Percentiles rank a stretch among this genome's conserved stretches.
Evolutionary conservation across 2,888 invertebrate species (phyloP).

Genomic region (Hymenopus coronatus): DNA sequence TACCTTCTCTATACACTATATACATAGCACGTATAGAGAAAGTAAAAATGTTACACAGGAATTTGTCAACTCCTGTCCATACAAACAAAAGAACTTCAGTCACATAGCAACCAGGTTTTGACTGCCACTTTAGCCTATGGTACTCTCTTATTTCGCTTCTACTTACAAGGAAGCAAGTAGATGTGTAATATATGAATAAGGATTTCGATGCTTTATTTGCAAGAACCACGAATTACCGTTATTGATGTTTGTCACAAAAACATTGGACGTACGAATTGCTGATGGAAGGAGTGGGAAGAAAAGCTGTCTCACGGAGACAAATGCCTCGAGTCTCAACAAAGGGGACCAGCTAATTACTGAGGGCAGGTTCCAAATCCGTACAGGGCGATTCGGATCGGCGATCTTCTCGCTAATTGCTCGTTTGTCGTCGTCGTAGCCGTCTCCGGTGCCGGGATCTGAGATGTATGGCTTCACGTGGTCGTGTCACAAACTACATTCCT

Average conservation of each 20-base stretch:
- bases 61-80: too few species aligned
- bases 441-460: not conserved
- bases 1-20: too few species aligned
- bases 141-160: too few species aligned
- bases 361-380: not conserved
- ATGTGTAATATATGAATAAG: too few species aligned
- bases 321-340: not conserved
- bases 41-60: too few species aligned
- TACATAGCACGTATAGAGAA: too few species aligned
- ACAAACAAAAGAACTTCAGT: too few species aligned
- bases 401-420: constrained; percentile 8
- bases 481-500: not conserved
- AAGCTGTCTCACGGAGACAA: not conserved
- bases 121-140: too few species aligned
- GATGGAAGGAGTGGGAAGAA: not conserved
- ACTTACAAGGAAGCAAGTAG: too few species aligned
- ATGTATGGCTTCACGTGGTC: not conserved
- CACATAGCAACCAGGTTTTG: too few species aligned
- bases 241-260: not conserved
- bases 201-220: too few species aligned
- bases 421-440: not conserved
- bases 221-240: too few species aligned
- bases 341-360: not conserved
- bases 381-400: not conserved
- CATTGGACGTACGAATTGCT: not conserved